Evolutionary conservation across 2,797 vertebrate genomes (phyloP).

Genomic region (Periophthalmus magnuspinnatus): DNA sequence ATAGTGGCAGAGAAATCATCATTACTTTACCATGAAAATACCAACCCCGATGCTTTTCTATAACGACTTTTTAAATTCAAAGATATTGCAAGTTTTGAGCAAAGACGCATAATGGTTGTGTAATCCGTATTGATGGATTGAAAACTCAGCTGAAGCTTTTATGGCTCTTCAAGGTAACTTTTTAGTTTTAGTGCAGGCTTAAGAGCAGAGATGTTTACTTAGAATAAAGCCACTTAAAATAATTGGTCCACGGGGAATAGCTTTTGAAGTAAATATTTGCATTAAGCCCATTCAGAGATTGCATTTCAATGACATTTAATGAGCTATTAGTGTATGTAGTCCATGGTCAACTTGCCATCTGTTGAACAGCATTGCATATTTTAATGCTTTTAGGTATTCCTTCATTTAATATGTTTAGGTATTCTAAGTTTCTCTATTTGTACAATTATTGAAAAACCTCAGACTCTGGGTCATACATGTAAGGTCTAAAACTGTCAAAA

Average conservation of each 20-base stretch:
- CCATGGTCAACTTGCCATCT: neutral
- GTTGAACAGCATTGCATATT: too few relatives aligned
- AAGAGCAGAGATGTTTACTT: neutral
- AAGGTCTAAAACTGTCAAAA: too few relatives aligned
- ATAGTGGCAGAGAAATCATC: too few relatives aligned
- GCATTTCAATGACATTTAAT: neutral
- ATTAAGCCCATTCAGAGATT: neutral
- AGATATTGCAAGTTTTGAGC: neutral
- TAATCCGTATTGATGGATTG: conserved; percentile 30
- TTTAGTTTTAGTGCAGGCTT: neutral
- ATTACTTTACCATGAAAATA: too few relatives aligned
- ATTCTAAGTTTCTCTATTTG: too few relatives aligned
- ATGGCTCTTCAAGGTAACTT: conserved; percentile 6
- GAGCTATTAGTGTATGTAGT: neutral
- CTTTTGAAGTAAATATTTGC: neutral
- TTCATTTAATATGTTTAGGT: too few relatives aligned
- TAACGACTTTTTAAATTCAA: neutral
- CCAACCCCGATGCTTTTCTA: neutral
- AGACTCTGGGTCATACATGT: too few relatives aligned
- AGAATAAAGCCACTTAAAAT: neutral
- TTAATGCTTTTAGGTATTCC: too few relatives aligned
- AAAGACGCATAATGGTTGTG: conserved; percentile 8
- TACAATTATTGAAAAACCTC: too few relatives aligned
- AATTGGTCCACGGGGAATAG: neutral
- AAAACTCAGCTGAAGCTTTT: conserved; percentile 11